These are phyloP conservation scores for Sylvicola cinctus DNA, from an alignment of 2,888 invertebrate species.

Conservation along the genomic window DNA sequence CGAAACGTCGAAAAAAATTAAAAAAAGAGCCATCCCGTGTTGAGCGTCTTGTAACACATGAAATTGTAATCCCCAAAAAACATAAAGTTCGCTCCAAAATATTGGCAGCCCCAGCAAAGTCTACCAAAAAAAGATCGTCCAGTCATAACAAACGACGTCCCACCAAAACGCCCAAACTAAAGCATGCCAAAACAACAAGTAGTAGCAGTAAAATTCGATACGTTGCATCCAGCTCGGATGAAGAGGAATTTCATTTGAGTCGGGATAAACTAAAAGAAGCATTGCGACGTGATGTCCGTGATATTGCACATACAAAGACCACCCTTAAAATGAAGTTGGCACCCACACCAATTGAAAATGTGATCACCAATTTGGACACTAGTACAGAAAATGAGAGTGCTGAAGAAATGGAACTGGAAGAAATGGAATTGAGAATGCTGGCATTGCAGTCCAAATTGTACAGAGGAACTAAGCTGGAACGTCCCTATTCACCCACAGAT, in stretches of 20 bases:
- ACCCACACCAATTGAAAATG: background rate
- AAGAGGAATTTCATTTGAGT: background rate
- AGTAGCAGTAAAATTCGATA: no score
- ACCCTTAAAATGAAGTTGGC: background rate
- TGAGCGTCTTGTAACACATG: no score
- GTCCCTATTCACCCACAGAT: constrained; percentile 24
- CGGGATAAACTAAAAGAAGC: background rate
- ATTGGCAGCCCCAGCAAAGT: no score
- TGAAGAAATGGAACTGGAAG: constrained; percentile 11
- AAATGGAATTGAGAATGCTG: constrained; percentile 19
- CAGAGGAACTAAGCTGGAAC: constrained; percentile 8
- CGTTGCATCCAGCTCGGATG: background rate
- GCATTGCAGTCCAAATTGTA: constrained; percentile 18
- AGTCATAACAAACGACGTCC: no score
- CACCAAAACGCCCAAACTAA: no score
- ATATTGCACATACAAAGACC: background rate
- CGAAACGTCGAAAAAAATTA: no score
- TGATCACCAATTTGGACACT: no score
- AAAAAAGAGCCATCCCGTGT: no score
- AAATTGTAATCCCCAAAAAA: background rate
- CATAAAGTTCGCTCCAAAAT: background rate
- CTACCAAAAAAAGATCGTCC: no score
- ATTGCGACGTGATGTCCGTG: background rate
- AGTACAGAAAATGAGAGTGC: constrained; percentile 4
- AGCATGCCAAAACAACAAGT: no score